Base-by-base conservation (phyloP, 2,888 invertebrate genomes). In the Cepaea hortensis region DNA sequence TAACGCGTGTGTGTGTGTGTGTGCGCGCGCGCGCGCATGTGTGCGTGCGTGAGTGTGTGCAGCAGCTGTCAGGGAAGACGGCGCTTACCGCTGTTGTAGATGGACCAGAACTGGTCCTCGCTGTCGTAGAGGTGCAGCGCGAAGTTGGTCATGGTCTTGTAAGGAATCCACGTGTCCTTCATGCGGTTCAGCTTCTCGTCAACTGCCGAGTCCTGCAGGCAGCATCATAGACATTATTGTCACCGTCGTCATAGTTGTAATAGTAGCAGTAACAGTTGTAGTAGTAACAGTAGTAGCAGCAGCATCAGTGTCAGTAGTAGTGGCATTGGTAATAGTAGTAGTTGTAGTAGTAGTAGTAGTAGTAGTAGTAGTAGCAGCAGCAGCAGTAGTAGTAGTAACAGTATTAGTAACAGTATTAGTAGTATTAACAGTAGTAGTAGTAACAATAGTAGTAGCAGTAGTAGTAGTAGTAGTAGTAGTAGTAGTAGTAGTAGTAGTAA, bases 101-200 rank as follows among this genome's bases (percentile, higher is more conserved):
- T 85, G 1, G 65, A 81, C 82, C 85, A 87, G 73, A 88, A 88
- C 68, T 89, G 87, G 6, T 88, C 85, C 81, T 88, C 87, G 20
- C 83, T 87, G 79, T 86, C 84, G 70, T 86, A 90, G 68, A 88
- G 70, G 79, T 89, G 87, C 15, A 89, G 84, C 15, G 88, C 82
- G 82, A 87, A 90, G 87, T 89, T 87, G 46, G 88, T 86, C 75
- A 88, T 62, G 0, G 87, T 80, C 81, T 87, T 88, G 84, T 88
- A 87, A 6, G 86, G 88, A 35, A 90, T 87, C 89, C 88, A 90
- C 55, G 89, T 85, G 48, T 89, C 90, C 73, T 88, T 88, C 81
- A 90, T 86, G 7, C 90, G 81, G 85, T 88, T 88, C 81, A 90
- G 15, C 81, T 88, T 86, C 6, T 87, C 79, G 62, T 84, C 86